Evolutionary conservation across 2,888 invertebrate genomes (phyloP).

Genomic region (Microctonus hyperodae): DNA sequence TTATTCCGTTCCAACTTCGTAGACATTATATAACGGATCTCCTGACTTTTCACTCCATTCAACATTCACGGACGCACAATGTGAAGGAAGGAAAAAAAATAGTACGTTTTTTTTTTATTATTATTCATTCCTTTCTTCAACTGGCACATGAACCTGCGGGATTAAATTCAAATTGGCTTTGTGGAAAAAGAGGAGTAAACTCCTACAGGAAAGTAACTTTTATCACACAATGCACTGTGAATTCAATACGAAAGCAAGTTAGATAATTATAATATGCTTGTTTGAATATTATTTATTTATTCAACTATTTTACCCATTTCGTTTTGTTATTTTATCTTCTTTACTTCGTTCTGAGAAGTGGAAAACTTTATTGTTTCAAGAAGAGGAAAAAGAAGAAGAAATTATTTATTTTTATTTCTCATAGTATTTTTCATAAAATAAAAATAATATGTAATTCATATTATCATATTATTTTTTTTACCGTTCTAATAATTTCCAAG

Average conservation of each 20-base stretch:
- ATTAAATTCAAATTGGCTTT: conserved; percentile 27
- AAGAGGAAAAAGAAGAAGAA: no score
- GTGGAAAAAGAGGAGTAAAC: conserved; percentile 11
- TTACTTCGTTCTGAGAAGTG: neutral
- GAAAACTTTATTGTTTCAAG: no score
- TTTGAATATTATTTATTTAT: neutral
- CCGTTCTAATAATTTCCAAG: neutral
- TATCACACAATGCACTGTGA: neutral
- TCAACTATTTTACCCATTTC: neutral
- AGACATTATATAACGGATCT: neutral
- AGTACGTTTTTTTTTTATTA: neutral
- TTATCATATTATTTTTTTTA: neutral
- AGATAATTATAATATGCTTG: neutral
- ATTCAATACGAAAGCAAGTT: neutral
- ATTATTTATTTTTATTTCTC: no score
- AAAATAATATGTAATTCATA: no score
- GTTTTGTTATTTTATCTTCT: no score
- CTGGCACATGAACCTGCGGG: neutral
- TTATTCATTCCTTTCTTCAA: neutral
- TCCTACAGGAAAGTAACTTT: conserved; percentile 12
- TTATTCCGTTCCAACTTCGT: conserved; percentile 6
- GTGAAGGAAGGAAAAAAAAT: neutral
- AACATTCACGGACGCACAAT: neutral
- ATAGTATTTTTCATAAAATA: no score
- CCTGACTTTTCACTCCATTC: neutral